These are phyloP conservation scores for Phalacrocorax carbo DNA, from an alignment of 2,113 vertebrate species.

Conservation along the genomic window DNA sequence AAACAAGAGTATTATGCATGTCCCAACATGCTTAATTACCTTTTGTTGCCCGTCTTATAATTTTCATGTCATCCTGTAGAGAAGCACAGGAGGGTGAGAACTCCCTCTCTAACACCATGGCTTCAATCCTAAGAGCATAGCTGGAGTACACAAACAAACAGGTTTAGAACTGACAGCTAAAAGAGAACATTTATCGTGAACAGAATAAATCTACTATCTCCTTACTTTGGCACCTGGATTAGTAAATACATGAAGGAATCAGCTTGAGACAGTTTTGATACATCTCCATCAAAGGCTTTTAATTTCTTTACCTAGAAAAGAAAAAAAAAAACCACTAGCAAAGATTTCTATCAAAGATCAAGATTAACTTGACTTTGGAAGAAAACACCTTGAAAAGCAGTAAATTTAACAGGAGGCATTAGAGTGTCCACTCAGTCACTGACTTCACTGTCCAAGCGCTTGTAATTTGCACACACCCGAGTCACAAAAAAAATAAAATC, in stretches of 20 bases:
- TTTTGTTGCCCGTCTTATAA: conserved; percentile 85
- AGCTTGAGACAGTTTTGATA: conserved; percentile 90
- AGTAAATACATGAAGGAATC: conserved; percentile 93
- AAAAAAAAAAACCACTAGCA: conserved; percentile 3
- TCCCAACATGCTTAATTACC: conserved; percentile 75
- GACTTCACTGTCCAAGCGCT: background rate
- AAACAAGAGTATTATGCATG: conserved; percentile 39
- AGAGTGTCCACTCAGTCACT: background rate
- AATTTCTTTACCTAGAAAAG: conserved; percentile 87
- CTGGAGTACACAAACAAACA: conserved; percentile 72
- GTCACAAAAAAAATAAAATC: background rate
- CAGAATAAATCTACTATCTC: background rate
- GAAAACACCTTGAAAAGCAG: background rate
- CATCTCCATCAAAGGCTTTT: conserved; percentile 86
- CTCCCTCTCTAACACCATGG: conserved; percentile 92
- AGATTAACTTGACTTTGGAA: conserved; percentile 3
- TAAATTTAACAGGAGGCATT: background rate
- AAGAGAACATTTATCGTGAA: background rate
- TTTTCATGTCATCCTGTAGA: conserved; percentile 84
- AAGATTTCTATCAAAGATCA: background rate
- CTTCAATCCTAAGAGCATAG: conserved; percentile 92
- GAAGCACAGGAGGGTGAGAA: conserved; percentile 86
- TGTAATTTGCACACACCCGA: background rate
- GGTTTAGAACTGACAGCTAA: background rate
- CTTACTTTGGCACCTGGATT: conserved; percentile 95